Evolutionary conservation across 2,888 invertebrate genomes (phyloP).

Genomic region (Hypselothyrea guttata): DNA sequence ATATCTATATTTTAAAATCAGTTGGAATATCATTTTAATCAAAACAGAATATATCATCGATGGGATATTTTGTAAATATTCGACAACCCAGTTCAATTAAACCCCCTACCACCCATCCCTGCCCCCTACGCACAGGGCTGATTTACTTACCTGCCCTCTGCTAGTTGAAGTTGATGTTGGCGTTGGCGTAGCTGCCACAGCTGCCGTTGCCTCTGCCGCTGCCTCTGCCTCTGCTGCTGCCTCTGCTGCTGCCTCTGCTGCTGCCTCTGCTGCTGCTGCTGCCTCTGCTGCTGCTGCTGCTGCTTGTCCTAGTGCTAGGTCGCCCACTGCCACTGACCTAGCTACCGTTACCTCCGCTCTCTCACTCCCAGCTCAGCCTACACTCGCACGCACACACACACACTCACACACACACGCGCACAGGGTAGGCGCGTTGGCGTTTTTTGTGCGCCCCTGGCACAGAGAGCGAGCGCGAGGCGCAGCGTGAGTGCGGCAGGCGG

Average conservation of each 20-base stretch:
- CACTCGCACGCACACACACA: conserved; percentile 44
- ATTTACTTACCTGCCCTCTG: conserved; percentile 70
- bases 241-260: conserved; percentile 59
- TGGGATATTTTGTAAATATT: too few relatives aligned
- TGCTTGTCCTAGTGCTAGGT: conserved; percentile 21
- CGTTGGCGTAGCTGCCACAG: conserved; percentile 42
- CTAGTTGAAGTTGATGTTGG: conserved; percentile 54
- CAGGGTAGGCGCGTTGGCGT: conserved; percentile 31
- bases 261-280: conserved; percentile 45
- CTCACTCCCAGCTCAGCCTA: conserved; percentile 38
- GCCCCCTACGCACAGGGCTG: too few relatives aligned
- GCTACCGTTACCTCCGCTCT: conserved; percentile 26
- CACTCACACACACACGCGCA: conserved; percentile 24
- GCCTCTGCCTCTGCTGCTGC: conserved; percentile 36
- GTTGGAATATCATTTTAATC: too few relatives aligned
- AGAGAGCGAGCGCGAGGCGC: conserved; percentile 23
- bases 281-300: conserved; percentile 32
- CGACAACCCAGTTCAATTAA: too few relatives aligned
- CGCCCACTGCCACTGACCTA: too few relatives aligned
- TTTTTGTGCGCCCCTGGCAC: conserved; percentile 22
- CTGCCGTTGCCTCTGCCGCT: conserved; percentile 23
- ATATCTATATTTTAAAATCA: too few relatives aligned
- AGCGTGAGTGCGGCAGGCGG: conserved; percentile 25
- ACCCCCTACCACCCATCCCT: too few relatives aligned
- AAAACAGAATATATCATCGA: too few relatives aligned